Evolutionary conservation across 2,888 invertebrate species (phyloP).

Genomic region (Thera britannica): DNA sequence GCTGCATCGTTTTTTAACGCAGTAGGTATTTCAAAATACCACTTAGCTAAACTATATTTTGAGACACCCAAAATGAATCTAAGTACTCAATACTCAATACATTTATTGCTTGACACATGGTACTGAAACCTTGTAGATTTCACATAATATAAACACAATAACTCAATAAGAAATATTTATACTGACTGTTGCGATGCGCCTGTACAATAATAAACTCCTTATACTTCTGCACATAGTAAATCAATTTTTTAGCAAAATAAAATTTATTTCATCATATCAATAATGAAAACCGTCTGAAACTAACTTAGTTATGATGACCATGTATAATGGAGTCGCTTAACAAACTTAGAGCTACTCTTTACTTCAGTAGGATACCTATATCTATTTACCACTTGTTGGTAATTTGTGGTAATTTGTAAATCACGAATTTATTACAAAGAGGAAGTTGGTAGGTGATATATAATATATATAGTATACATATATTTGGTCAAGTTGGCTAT

Average conservation of each 20-base stretch:
- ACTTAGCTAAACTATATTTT: too few species aligned
- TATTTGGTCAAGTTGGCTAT: too few species aligned
- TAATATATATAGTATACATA: too few species aligned
- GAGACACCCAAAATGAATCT: too few species aligned
- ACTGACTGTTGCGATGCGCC: background rate
- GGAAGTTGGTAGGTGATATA: background rate
- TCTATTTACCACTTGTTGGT: background rate
- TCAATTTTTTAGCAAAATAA: background rate
- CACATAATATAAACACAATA: too few species aligned
- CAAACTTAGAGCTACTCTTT: background rate
- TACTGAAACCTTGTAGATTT: too few species aligned
- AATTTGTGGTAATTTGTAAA: background rate
- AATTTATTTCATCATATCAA: background rate
- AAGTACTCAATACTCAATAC: too few species aligned
- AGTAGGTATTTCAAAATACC: too few species aligned
- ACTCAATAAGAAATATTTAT: background rate
- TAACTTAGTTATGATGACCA: background rate
- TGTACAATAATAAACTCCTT: background rate
- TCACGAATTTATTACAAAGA: background rate
- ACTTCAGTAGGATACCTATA: too few species aligned
- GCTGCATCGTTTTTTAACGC: too few species aligned
- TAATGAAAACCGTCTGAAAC: slow-evolving; percentile 5
- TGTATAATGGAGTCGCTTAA: background rate
- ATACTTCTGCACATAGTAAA: background rate
- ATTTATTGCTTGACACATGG: too few species aligned